These are phyloP conservation scores for Elachura formosa DNA, from an alignment of 2,113 vertebrate genomes.

Conservation along the genomic window DNA sequence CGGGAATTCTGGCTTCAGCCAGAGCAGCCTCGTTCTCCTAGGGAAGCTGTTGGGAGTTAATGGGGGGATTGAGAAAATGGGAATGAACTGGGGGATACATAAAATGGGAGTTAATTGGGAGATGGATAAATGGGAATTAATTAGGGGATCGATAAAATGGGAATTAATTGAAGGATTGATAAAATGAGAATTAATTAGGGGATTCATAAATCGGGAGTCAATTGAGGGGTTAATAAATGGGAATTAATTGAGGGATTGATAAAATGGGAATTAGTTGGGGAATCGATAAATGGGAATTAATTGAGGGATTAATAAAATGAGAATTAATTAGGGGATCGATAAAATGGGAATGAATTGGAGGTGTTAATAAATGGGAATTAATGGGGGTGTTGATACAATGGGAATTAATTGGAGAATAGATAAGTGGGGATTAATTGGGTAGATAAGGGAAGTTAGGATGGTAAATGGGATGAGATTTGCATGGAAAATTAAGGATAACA, in stretches of 20 bases:
- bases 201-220: background rate
- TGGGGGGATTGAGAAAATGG: background rate
- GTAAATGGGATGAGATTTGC: background rate
- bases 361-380: background rate
- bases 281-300: background rate
- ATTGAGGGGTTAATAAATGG: background rate
- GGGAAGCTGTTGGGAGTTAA: background rate
- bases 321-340: too few relatives aligned
- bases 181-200: too few relatives aligned
- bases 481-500: background rate
- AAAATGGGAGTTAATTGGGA: background rate
- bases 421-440: background rate
- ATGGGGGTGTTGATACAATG: rapidly evolving
- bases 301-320: too few relatives aligned
- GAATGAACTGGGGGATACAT: background rate
- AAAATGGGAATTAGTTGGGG: background rate
- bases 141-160: background rate
- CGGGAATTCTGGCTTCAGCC: background rate
- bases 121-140: background rate
- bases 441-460: background rate
- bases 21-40: rapidly evolving
- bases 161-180: background rate
- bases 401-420: background rate
- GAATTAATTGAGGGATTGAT: background rate
- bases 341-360: background rate